Evolutionary conservation across 2,888 invertebrate species (phyloP).

Genomic region (Lamproptera curius): DNA sequence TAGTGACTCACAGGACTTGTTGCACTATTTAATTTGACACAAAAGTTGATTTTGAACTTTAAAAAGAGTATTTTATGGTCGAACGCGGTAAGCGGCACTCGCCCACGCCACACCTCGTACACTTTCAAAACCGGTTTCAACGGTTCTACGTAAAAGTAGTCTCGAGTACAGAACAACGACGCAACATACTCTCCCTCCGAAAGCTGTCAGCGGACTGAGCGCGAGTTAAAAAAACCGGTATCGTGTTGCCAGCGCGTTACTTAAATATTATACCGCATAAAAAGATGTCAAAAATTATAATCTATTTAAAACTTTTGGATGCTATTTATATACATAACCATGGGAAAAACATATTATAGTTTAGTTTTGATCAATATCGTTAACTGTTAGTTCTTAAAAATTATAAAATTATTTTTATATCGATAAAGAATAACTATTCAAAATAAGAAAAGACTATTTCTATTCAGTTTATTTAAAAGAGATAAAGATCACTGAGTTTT

Average conservation of each 20-base stretch:
- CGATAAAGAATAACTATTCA: too few relatives aligned
- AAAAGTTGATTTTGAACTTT: slow-evolving; percentile 41
- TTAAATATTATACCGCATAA: background rate
- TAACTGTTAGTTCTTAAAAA: too few relatives aligned
- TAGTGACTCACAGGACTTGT: slow-evolving; percentile 32
- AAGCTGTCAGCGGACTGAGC: slow-evolving; percentile 44
- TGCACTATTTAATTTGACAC: slow-evolving; percentile 19
- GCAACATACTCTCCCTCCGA: slow-evolving; percentile 37
- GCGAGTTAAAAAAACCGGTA: slow-evolving; percentile 42
- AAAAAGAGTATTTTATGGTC: slow-evolving; percentile 51
- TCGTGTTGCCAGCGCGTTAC: slow-evolving; percentile 43
- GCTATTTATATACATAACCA: too few relatives aligned
- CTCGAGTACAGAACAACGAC: slow-evolving; percentile 34
- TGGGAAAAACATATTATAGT: too few relatives aligned
- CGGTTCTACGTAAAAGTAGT: slow-evolving; percentile 64
- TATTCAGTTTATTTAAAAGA: too few relatives aligned
- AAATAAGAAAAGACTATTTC: too few relatives aligned
- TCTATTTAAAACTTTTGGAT: too few relatives aligned
- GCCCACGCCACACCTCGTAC: slow-evolving; percentile 67
- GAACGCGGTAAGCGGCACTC: slow-evolving; percentile 60
- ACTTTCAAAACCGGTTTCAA: slow-evolving; percentile 71
- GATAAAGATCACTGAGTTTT: too few relatives aligned
- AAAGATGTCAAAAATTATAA: too few relatives aligned
- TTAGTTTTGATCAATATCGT: too few relatives aligned
- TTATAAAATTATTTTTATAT: too few relatives aligned